Evolutionary conservation across 2,797 vertebrate species (phyloP), one percentile per base, ranked within the genome.

Genomic region (Lacerta bilineata): DNA sequence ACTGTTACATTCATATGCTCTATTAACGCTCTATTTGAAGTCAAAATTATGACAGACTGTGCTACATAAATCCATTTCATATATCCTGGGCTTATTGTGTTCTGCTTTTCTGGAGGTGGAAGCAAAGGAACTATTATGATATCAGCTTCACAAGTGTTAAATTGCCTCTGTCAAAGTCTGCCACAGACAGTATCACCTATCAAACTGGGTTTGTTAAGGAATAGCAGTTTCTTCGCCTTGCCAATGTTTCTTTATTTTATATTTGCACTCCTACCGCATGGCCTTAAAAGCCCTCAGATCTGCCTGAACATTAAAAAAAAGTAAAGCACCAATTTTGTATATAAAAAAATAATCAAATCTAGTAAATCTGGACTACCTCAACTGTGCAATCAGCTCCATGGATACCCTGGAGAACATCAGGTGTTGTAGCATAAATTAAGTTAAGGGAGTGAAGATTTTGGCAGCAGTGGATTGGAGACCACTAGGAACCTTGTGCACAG

Each of bases 31-130:
- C 84, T 89, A 91, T 90, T 77, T 87, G 92, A 95, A 95, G 92
- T 91, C 81, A 94, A 95, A 90, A 80, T 64, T 89, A 55, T 91
- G 84, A 72, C 82, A 93, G 13, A 17, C 92, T 94, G 91, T 85
- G 72, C 74, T 93, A 89, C 69, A 66, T 90, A 91, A 94, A 94
- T 92, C 92, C 90, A 78, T 91, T 93, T 95, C 23, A 74, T 76
- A 87, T 91, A 91, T 85, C 87, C 33, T 87, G 77, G 89, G 43
- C 27, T 91, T 86, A 69, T 75, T 92, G 46, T 92, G 68, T 90
- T 94, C 89, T 88, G 61, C 87, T 93, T 95, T 74, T 93, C 95
- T 94, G 93, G 8, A 64, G 90, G 91, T n/a, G 43, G 83, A 94
- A 90, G 94, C 95, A 77, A 91, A 91, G 84, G 69, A 86, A 77